Base-by-base conservation (phyloP, 2,797 vertebrate species). In the Neosalanx taihuensis region DNA sequence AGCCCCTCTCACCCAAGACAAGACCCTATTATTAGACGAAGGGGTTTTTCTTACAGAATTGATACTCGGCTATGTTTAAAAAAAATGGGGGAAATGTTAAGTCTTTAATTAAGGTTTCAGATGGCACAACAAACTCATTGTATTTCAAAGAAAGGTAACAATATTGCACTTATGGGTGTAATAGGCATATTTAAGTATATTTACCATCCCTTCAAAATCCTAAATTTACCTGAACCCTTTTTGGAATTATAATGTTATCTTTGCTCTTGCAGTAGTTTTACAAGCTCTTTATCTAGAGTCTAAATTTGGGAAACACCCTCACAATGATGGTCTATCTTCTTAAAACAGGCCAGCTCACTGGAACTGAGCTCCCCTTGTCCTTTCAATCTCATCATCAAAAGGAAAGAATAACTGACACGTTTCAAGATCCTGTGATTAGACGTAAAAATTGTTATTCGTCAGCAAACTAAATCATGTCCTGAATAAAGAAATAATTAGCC, bases 11-110 rank as follows among this genome's bases (percentile, higher is more conserved):
- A 89, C 88, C 93, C 90, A 89, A 89, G 83, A 87, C 90, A 94
- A 93, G 91, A 92, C 91, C 91, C 89, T 92, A 89, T 90, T 91
- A 93, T 87, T 88, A 88, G 89, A 89, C 89, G 79, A 79, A 87
- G 87, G 87, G 91, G 89, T 89, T 90, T 89, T 87, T 85, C 88
- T 86, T 81, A 80, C 76, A 86, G 89, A 86, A 77, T 85, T 85
- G 78, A 75, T 72, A 46, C 41, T 46, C 41, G 41, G 83, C 88
- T 85, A 87, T 86, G 89, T 85, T 76, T 81, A 86, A 56, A 60
- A 60, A 62, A 67, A 70, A 23, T 37, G 67, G 20, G 84, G 86
- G 88, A n/a, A 88, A 90, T 29, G 77, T 81, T 1, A 82, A 83
- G 76, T 75, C 69, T 85, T 82, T 79, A 82, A 82, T 85, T 80